Conservation (phyloP, 1,140 invertebrate species). For the Tribolium castaneum region DNA sequence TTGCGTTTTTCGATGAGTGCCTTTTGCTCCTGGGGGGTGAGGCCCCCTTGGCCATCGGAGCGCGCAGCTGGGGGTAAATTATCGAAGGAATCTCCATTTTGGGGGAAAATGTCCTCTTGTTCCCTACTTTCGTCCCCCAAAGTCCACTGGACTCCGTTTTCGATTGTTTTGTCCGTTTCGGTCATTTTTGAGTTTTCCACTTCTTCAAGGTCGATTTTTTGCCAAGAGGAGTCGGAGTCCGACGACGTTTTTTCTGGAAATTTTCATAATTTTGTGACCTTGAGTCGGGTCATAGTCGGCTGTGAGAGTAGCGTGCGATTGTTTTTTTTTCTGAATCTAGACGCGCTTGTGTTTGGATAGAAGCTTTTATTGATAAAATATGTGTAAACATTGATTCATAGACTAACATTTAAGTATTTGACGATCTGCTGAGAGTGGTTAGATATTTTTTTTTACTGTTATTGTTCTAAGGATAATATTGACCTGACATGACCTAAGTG, state of each 20-base stretch:
- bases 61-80: slow-evolving; percentile 51
- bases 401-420: too few species aligned
- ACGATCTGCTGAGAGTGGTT: too few species aligned
- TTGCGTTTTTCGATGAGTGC: slow-evolving; percentile 56
- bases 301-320: not conserved
- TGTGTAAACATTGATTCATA: too few species aligned
- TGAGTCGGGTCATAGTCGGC: not conserved
- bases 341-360: too few species aligned
- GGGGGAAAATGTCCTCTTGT: slow-evolving; percentile 54
- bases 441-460: too few species aligned
- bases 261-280: not conserved
- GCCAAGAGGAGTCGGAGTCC: not conserved
- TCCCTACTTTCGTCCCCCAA: slow-evolving; percentile 55
- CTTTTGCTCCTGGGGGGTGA: slow-evolving; percentile 47
- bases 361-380: too few species aligned
- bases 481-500: too few species aligned
- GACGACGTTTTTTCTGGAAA: slow-evolving; percentile 14
- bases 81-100: slow-evolving; percentile 48
- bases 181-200: not conserved
- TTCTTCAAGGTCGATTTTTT: not conserved
- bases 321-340: too few species aligned
- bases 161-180: not conserved
- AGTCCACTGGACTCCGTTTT: slow-evolving; percentile 49
- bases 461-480: too few species aligned
- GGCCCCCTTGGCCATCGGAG: slow-evolving; percentile 56